Conservation (phyloP, 2,797 vertebrate species). For the Sebastes trivittatus region DNA sequence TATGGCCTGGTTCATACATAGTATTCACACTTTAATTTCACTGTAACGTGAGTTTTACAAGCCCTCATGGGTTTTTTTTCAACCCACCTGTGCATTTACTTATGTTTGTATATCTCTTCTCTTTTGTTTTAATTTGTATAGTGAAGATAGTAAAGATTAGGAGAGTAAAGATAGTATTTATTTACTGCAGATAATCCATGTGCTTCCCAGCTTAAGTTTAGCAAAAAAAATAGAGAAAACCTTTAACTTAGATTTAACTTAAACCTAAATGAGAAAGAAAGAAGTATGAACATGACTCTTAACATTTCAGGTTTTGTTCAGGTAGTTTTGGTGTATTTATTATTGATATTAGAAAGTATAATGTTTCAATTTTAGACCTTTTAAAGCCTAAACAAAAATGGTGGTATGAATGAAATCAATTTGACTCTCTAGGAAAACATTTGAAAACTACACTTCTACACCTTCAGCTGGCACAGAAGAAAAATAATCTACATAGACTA, state of each 20-base stretch:
- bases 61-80: no score
- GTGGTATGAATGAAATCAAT: not conserved
- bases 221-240: not conserved
- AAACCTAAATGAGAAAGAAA: not conserved
- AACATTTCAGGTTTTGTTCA: not conserved
- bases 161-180: not conserved
- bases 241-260: not conserved
- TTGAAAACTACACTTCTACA: not conserved
- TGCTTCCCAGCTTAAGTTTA: not conserved
- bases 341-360: not conserved
- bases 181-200: not conserved
- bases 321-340: not conserved
- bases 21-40: not conserved
- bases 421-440: not conserved
- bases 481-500: not conserved
- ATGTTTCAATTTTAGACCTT: not conserved
- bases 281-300: not conserved
- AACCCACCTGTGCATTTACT: no score
- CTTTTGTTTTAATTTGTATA: no score
- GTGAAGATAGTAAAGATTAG: no score
- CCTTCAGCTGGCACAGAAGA: not conserved
- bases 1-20: not conserved
- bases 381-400: not conserved
- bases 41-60: no score
- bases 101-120: no score